Evolutionary conservation across 2,113 vertebrate species (phyloP), one percentile per base, ranked within the genome.

Genomic region (Catharus minimus): DNA sequence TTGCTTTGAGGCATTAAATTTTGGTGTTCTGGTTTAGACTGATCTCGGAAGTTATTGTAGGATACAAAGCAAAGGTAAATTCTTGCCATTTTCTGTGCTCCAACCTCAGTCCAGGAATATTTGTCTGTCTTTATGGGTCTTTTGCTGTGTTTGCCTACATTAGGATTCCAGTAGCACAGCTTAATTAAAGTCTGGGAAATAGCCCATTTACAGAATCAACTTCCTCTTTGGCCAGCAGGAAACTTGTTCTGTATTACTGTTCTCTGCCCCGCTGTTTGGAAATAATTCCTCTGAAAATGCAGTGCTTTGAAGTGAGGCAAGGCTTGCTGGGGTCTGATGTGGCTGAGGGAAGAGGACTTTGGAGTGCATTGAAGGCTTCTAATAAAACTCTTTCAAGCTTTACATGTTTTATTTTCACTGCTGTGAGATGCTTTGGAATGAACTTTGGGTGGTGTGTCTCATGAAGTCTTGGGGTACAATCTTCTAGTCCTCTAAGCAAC

Each of bases 101-200:
- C n/a, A 72, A 3, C 23, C 39, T 79, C 21, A 26, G 8, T n/a
- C 32, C 15, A 58, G 46, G 36, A 76, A 10, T 78, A 46, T 65
- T 79, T 71, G 32, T 86, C 28, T 88, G 55, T 10, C 5, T 10
- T 81, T 43, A 11, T 24, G 24, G 7, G 13, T 58, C 21, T 67
- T 81, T 32, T 83, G 30, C 30, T 74, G 19, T 67, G n/a, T 75
- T 83, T 81, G 10, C 26, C 23, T 76, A 44, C 30, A 26, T 60
- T 80, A 60, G 57, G 23, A 85, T 91, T 89, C 64, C 46, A 52
- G 26, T 75, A 57, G 16, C 20, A 30, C 24, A 66, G 52, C 36
- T 83, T 88, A 88, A 88, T 94, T 91, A 81, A 90, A 74, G 73
- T 67, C 72, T 94, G 90, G 72, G 72, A 86, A 88, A 75, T 67